phyloP scores from a whole-genome alignment of 64 coral and sea anemone genomes.

The Montipora cactus region DNA sequence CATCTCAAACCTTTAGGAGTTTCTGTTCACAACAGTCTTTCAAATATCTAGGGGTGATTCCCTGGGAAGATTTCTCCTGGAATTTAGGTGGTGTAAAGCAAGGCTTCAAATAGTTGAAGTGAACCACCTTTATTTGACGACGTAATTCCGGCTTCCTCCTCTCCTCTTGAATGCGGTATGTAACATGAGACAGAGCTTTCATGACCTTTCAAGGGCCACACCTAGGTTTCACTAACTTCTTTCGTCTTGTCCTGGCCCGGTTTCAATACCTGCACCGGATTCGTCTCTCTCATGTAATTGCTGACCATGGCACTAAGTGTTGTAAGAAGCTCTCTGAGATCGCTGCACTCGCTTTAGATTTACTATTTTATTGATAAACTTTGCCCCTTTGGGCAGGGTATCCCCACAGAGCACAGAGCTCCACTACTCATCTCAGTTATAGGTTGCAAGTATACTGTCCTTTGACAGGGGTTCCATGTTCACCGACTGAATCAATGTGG shows the following conservation, averaged over 20 bases:
- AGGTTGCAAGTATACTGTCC: not conserved
- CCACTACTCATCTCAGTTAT: not conserved
- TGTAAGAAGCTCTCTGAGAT: conserved; percentile 29
- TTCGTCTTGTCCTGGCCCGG: not conserved
- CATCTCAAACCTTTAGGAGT: not conserved
- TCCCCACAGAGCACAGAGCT: too few species aligned
- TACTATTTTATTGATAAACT: not conserved
- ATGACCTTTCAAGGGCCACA: conserved; percentile 38
- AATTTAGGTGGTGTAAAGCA: not conserved
- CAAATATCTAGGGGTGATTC: not conserved
- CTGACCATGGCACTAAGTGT: conserved; percentile 25
- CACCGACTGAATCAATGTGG: not conserved
- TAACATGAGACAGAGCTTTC: conserved; percentile 32
- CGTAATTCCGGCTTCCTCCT: not conserved
- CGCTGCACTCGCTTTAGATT: conserved; percentile 6
- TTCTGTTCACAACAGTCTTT: not conserved
- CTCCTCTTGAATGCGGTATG: conserved; percentile 39
- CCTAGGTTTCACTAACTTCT: conserved; percentile 42
- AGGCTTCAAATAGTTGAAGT: conserved; percentile 24
- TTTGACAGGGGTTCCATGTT: not conserved
- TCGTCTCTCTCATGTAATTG: conserved; percentile 3
- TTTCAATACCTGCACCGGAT: conserved; percentile 23
- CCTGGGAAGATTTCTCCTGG: not conserved
- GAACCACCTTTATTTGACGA: not conserved
- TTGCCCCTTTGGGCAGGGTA: too few species aligned